Percentiles rank a stretch among this genome's conserved stretches.
Conservation (phyloP, 2,888 invertebrate genomes). For the Malacosoma neustria region DNA sequence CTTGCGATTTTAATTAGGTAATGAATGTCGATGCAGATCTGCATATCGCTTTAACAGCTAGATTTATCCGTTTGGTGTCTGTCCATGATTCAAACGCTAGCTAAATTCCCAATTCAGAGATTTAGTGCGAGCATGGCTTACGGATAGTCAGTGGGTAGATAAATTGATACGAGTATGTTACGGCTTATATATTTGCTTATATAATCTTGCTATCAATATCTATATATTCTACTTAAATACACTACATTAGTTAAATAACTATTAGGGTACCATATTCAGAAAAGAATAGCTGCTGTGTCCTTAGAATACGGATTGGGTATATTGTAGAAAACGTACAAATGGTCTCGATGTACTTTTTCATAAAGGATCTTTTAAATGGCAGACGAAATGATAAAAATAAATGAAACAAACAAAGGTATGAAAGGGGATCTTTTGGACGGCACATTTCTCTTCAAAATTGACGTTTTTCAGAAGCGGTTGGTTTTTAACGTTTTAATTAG, state of each 20-base stretch:
- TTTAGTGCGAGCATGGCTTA: constrained; percentile 15
- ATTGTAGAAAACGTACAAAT: not conserved
- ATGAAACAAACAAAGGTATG: constrained; percentile 46
- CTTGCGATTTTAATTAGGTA: constrained; percentile 75
- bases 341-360: not conserved
- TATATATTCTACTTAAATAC: too few relatives aligned
- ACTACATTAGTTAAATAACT: too few relatives aligned
- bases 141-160: not conserved
- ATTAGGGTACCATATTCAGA: too few relatives aligned
- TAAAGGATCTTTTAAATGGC: constrained; percentile 15
- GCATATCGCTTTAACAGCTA: constrained; percentile 70
- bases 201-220: not conserved
- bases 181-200: not conserved
- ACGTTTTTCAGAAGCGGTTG: constrained; percentile 71
- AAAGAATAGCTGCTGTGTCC: too few relatives aligned
- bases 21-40: constrained; percentile 75
- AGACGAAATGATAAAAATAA: constrained; percentile 56
- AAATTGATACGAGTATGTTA: not conserved
- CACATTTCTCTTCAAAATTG: constrained; percentile 73
- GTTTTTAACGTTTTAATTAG: constrained; percentile 76
- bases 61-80: constrained; percentile 65
- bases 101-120: constrained; percentile 42
- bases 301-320: too few relatives aligned
- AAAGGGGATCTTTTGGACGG: constrained; percentile 64
- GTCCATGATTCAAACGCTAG: constrained; percentile 52